Conservation (phyloP, 2,797 vertebrate genomes). For the Luscinia luscinia region DNA sequence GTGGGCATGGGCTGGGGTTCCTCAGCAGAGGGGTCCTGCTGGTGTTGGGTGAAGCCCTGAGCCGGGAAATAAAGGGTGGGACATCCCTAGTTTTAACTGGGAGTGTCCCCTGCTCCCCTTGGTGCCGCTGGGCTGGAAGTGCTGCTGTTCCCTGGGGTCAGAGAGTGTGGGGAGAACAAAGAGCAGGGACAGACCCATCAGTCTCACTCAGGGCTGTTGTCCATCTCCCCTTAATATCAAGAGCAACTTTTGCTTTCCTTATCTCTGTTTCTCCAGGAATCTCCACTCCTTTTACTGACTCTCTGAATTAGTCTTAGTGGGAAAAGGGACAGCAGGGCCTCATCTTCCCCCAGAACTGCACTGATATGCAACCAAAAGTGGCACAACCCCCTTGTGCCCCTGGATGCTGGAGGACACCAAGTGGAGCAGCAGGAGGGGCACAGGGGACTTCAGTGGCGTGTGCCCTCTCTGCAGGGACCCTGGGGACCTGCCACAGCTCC, state of each 20-base stretch:
- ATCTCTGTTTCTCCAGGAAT: background rate
- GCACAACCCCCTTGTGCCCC: background rate
- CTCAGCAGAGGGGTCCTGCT: background rate
- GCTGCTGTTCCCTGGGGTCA: accelerated
- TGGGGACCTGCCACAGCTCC: background rate
- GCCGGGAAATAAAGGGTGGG: background rate
- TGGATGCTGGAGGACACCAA: accelerated
- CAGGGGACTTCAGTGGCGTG: accelerated
- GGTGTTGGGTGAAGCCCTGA: background rate
- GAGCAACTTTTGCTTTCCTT: background rate
- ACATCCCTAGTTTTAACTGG: background rate
- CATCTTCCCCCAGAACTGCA: accelerated
- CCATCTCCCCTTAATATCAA: accelerated
- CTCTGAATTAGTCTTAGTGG: background rate
- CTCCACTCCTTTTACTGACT: background rate
- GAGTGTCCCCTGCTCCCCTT: accelerated
- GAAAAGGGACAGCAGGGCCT: background rate
- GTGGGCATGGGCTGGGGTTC: accelerated
- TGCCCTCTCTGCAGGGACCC: accelerated
- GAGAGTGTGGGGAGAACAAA: background rate
- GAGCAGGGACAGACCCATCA: background rate
- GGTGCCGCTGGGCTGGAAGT: background rate
- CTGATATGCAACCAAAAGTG: background rate
- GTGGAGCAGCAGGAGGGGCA: background rate
- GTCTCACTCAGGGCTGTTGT: background rate